Evolutionary conservation across 1,140 invertebrate genomes (phyloP).

Genomic region (Pseudomyrmex pallidus): DNA sequence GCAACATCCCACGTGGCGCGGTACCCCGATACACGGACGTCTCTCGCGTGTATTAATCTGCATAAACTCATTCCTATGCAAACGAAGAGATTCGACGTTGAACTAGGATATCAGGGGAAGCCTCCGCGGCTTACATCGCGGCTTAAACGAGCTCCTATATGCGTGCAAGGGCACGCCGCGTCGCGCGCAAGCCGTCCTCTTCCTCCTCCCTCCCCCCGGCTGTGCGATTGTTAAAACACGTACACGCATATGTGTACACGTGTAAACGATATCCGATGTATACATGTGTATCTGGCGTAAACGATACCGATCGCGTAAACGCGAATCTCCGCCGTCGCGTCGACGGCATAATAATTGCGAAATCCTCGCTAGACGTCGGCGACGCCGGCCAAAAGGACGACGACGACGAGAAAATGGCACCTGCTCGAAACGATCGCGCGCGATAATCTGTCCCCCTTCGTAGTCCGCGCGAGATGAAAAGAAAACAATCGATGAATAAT

Average conservation of each 20-base stretch:
- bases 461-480: slow-evolving; percentile 58
- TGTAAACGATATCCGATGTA: background rate
- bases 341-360: slow-evolving; percentile 78
- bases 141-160: slow-evolving; percentile 64
- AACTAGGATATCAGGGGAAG: slow-evolving; percentile 76
- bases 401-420: slow-evolving; percentile 48
- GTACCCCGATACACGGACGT: slow-evolving; percentile 69
- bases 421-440: slow-evolving; percentile 44
- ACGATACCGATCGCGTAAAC: slow-evolving; percentile 77
- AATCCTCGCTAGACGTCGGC: slow-evolving; percentile 25
- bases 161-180: background rate
- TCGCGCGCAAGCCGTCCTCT: slow-evolving; percentile 14
- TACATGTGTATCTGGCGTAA: slow-evolving; percentile 38
- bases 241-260: background rate
- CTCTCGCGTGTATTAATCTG: slow-evolving; percentile 83
- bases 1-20: slow-evolving; percentile 65
- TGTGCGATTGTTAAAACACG: slow-evolving; percentile 44
- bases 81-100: slow-evolving; percentile 82
- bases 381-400: slow-evolving; percentile 26
- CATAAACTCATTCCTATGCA: slow-evolving; percentile 85
- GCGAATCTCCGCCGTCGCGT: slow-evolving; percentile 73
- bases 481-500: slow-evolving; percentile 74
- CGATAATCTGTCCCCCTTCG: slow-evolving; percentile 49
- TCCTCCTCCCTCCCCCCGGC: background rate
- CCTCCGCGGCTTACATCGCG: slow-evolving; percentile 68